Conservation (phyloP, 2,888 invertebrate species). For the Smittia sp. region DNA sequence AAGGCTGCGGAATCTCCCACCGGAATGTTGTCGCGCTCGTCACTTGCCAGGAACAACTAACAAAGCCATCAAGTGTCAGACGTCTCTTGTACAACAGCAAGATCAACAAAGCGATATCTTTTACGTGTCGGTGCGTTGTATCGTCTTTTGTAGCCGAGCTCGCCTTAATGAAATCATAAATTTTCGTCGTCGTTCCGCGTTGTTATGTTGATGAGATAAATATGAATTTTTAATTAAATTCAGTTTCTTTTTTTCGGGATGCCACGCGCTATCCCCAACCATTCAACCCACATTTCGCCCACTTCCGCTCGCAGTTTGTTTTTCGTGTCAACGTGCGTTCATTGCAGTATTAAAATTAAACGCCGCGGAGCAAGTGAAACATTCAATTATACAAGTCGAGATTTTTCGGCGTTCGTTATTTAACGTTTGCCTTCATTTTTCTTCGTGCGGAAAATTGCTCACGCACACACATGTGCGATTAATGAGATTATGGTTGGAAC, state of each 20-base stretch:
- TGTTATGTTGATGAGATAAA: conserved; percentile 23
- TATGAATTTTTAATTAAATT: conserved; percentile 38
- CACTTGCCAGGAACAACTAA: too few species aligned
- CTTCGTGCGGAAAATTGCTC: not conserved
- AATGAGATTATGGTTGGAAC: conserved; percentile 34
- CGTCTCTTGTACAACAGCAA: too few species aligned
- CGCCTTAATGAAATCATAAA: conserved; percentile 32
- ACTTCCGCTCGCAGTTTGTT: too few species aligned
- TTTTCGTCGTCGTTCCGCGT: conserved; percentile 1
- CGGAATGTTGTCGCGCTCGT: not conserved
- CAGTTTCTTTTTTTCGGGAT: not conserved
- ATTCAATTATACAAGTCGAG: too few species aligned
- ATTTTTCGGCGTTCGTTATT: too few species aligned
- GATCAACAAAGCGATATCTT: too few species aligned
- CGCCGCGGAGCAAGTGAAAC: too few species aligned
- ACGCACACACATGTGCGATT: conserved; percentile 1
- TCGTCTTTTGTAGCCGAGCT: conserved; percentile 2
- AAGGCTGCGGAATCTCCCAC: not conserved
- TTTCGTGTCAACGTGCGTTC: too few species aligned
- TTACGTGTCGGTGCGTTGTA: not conserved
- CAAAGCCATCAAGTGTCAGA: not conserved
- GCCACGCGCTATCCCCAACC: not conserved
- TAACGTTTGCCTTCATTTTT: not conserved
- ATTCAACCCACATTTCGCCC: not conserved
- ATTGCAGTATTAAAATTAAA: too few species aligned